Evolutionary conservation across 2,888 invertebrate species (phyloP).

Genomic region (Orgyia antiqua): DNA sequence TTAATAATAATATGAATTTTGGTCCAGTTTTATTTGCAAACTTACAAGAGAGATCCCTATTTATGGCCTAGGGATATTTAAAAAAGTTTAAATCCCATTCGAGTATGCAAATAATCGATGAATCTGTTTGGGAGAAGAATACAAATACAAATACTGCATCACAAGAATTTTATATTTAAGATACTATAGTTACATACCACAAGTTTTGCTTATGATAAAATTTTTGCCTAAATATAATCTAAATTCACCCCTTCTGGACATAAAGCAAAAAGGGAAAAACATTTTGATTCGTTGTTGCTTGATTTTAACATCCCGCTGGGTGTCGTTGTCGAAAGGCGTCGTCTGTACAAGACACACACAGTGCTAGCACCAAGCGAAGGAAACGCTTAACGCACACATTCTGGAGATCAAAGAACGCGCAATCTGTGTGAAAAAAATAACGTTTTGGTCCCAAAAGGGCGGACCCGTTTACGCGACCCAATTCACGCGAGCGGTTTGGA

Average conservation of each 20-base stretch:
- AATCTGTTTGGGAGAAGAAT: too few relatives aligned
- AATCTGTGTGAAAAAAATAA: constrained; percentile 77
- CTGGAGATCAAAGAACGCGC: constrained; percentile 74
- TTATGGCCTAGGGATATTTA: too few relatives aligned
- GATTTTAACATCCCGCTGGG: constrained; percentile 68
- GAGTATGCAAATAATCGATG: too few relatives aligned
- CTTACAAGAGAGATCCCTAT: too few relatives aligned
- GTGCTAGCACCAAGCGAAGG: constrained; percentile 63
- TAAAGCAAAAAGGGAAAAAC: constrained; percentile 35
- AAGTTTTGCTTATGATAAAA: too few relatives aligned
- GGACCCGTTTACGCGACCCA: constrained; percentile 77
- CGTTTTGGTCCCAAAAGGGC: constrained; percentile 76
- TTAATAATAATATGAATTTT: too few relatives aligned
- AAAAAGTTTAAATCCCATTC: too few relatives aligned
- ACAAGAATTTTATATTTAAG: constrained; percentile 4
- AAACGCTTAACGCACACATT: constrained; percentile 76
- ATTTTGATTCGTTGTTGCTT: constrained; percentile 55
- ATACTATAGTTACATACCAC: too few relatives aligned
- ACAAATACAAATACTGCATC: too few relatives aligned
- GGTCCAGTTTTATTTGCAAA: too few relatives aligned
- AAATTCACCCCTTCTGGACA: constrained; percentile 18
- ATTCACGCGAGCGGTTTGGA: constrained; percentile 72
- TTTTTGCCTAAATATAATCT: constrained; percentile 10
- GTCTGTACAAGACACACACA: constrained; percentile 60
- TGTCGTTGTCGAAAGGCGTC: constrained; percentile 51